Base-by-base conservation (phyloP, 2,113 vertebrate genomes). In the Perca flavescens region DNA sequence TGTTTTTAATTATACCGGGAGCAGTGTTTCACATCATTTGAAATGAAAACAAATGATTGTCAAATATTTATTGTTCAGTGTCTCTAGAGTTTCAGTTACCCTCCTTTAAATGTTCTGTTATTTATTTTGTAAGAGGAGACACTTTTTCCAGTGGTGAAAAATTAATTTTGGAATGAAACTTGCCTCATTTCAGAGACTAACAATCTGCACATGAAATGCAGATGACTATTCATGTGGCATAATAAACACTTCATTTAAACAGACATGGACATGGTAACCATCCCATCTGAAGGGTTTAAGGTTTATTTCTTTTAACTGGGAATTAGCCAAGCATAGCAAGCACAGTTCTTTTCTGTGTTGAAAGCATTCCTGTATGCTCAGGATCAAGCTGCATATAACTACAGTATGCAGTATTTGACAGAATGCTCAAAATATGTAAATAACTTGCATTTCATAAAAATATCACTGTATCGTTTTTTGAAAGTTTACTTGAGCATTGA, bases 21-120 rank as follows among this genome's bases (percentile, higher is more conserved):
- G 77, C 25, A 50, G 67, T 17, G 74, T 63, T 83, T 83, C 69
- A 71, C 60, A 28, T 85, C n/a, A 80, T 88, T 87, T 80, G 43
- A 81, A 87, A 83, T 43, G n/a, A 79, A 89, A 89, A 79, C 52
- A 85, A 87, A 85, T 79, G 31, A 60, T 34, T 74, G 22, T 72
- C 52, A 69, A 64, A 79, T 36, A 80, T 82, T 73, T 75, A 84
- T 66, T 76, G 50, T 52, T 69, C 52, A 40, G 17, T 67, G 50
- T 79, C 79, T 76, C 1, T 80, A 53, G 25, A 64, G 34, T 60
- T 82, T 86, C 34, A 36, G n/a, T 74, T 79, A 36, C 12, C 31
- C 14, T 58, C 62, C 15, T 53, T 76, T 54, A 71, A 40, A 69
- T 76, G 77, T 47, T 49, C 10, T 78, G n/a, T 79, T 31, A 52